Conservation (phyloP, 2,888 invertebrate species). For the Thereva unica region DNA sequence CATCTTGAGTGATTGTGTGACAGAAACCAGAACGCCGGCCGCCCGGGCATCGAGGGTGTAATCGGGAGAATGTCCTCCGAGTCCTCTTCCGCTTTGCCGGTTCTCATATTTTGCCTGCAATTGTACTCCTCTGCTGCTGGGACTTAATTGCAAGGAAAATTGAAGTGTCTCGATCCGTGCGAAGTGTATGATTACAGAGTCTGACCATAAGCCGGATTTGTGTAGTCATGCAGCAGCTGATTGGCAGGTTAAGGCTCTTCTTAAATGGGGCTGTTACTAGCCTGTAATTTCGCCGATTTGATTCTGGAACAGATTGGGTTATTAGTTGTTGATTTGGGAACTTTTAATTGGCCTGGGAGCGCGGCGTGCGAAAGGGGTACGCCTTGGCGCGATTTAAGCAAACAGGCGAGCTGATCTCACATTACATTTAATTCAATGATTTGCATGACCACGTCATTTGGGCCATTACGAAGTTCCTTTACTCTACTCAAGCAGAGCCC, state of each 20-base stretch:
- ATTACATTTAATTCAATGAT: too few relatives aligned
- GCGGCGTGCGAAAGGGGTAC: too few relatives aligned
- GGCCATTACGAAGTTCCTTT: too few relatives aligned
- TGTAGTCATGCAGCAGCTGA: constrained; percentile 29
- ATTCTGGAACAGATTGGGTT: too few relatives aligned
- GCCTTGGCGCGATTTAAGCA: too few relatives aligned
- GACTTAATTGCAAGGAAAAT: constrained; percentile 28
- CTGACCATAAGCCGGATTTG: constrained; percentile 40
- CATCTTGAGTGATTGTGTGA: not conserved
- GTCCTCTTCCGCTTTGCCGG: constrained; percentile 6
- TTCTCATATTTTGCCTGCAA: constrained; percentile 12
- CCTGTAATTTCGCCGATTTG: too few relatives aligned
- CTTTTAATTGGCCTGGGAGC: too few relatives aligned
- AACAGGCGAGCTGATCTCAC: too few relatives aligned
- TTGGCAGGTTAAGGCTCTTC: constrained; percentile 9
- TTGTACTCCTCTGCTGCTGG: not conserved
- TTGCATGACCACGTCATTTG: too few relatives aligned
- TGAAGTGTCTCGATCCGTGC: not conserved
- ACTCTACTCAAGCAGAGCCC: too few relatives aligned
- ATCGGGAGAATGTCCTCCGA: constrained; percentile 4
- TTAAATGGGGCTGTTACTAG: too few relatives aligned
- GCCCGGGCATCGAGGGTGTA: not conserved
- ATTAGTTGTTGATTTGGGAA: too few relatives aligned
- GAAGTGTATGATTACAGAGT: constrained; percentile 12
- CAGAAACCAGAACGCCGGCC: not conserved